These are phyloP conservation scores for Pipa parva DNA, from an alignment of 2,113 vertebrate species.

Conservation along the genomic window DNA sequence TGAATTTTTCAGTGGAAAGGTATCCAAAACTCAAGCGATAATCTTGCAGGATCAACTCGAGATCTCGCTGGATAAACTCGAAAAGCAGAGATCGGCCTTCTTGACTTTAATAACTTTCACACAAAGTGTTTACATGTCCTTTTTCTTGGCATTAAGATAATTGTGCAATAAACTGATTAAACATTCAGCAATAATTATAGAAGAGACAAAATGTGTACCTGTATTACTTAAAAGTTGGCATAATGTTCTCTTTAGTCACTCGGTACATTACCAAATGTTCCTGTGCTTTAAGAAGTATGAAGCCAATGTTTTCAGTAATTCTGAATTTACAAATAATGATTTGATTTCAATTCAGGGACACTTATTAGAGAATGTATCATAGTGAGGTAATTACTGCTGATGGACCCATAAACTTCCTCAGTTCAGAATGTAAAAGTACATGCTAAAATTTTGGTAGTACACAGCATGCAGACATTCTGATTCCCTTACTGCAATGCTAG, in stretches of 20 bases:
- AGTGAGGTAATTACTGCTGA: background rate
- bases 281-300: background rate
- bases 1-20: no score
- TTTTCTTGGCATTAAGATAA: background rate
- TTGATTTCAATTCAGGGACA: background rate
- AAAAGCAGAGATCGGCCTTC: no score
- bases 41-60: no score
- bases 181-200: background rate
- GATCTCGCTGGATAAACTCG: no score
- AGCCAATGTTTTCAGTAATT: background rate
- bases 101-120: no score
- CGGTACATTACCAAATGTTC: constrained; percentile 24
- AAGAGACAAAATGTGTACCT: constrained; percentile 6
- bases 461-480: background rate
- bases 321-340: background rate
- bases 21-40: no score
- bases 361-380: background rate
- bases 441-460: background rate
- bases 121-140: no score
- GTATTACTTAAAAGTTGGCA: background rate
- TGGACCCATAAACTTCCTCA: background rate
- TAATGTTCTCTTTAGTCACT: background rate
- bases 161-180: background rate
- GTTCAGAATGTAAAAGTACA: background rate
- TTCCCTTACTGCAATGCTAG: background rate